Evolutionary conservation across 2,888 invertebrate genomes (phyloP), one percentile per base, ranked within the genome.

Genomic region (Protophormia terraenovae): DNA sequence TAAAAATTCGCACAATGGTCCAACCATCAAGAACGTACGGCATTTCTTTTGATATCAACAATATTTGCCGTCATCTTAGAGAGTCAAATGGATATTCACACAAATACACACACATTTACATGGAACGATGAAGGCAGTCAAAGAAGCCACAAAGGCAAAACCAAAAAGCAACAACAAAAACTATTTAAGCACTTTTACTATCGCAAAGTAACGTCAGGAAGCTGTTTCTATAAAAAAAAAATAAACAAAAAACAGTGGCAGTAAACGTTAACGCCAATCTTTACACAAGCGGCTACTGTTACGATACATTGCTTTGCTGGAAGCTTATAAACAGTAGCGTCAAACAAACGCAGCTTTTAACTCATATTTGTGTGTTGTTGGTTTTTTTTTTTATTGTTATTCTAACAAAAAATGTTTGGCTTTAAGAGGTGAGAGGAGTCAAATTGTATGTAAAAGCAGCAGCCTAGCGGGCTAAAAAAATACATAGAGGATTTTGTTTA

Each of bases 121-220:
- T 67, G 73, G 50, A 7, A 19, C 14, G 60, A 47, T 38, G 55
- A 8, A 41, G 3, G 29, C 67, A 76, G 55, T 55, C 62, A 62
- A 69, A 55, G 73, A 69, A 66, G 50, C 83, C 75, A 67, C 58
- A 72, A 67, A 83, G 10, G 38, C 10, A 53, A 14, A 24, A 8
- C 7, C 29, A 47, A 24, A 27, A 14, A 69, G 19, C 27, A 66
- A 45, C 22, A 58, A 55, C 55, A 55, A 77, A 29, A 78, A 72
- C 69, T 64, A 71, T 66, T n/a, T 38, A 55, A 53, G 85, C 81
- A 85, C 85, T 85, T 85, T 85, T 85, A 85, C 85, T 85, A 85
- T 85, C 85, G 85, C 60, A 75, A 81, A 84, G 75, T 81, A 80
- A 80, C 53, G 58, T 60, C 62, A 47, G 69, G 45, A 60, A 64